Conservation (phyloP, 2,797 vertebrate species). For the Gallirallus australis region DNA sequence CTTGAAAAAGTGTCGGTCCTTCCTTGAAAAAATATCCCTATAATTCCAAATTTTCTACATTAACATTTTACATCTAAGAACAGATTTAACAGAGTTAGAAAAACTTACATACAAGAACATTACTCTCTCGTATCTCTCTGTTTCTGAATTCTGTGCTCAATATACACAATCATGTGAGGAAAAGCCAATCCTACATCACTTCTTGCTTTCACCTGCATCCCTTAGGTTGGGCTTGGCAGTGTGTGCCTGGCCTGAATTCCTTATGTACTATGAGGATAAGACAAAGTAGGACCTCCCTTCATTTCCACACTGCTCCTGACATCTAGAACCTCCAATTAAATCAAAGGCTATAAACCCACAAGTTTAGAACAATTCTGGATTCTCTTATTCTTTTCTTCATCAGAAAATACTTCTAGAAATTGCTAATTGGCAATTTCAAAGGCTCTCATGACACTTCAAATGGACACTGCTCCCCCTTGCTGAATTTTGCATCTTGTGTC, state of each 20-base stretch:
- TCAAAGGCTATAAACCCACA: not conserved
- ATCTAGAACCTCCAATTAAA: not conserved
- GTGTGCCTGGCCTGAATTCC: not conserved
- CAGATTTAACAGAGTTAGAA: not conserved
- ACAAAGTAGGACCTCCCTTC: not conserved
- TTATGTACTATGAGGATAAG: not conserved
- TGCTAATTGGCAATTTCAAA: not conserved
- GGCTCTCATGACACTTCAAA: not conserved
- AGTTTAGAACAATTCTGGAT: not conserved
- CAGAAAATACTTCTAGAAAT: not conserved
- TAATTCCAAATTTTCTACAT: not conserved
- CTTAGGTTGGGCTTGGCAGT: not conserved
- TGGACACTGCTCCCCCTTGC: not conserved
- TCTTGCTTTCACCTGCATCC: not conserved
- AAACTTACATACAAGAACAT: not conserved
- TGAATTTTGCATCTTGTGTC: not conserved
- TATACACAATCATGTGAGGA: not conserved
- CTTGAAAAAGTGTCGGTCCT: not conserved
- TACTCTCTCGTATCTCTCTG: not conserved
- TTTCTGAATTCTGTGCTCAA: not conserved
- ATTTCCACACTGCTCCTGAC: not conserved
- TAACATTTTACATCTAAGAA: not conserved
- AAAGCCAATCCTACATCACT: not conserved
- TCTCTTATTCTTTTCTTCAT: not conserved
- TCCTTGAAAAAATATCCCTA: not conserved